A percentile compares a stretch with the other conserved stretches of the same genome.
These are phyloP conservation scores for Dioctria rufipes DNA, from an alignment of 2,888 invertebrate genomes.

Conservation along the genomic window DNA sequence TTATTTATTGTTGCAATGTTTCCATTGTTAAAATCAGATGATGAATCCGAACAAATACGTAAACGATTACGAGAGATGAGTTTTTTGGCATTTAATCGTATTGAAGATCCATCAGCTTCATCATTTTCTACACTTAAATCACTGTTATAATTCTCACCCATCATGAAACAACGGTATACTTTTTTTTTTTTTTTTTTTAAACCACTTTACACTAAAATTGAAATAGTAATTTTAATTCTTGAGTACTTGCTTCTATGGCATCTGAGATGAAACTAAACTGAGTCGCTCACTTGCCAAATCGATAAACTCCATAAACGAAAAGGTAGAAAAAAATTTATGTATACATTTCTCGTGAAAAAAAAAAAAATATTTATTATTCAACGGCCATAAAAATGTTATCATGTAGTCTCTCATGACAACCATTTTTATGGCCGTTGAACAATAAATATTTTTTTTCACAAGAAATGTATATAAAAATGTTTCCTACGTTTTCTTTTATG, in stretches of 20 bases:
- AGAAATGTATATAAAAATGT: neutral
- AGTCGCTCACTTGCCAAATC: neutral
- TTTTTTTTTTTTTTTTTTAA: constrained; percentile 22
- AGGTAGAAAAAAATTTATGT: neutral
- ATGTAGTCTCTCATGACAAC: constrained; percentile 2
- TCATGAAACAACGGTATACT: constrained; percentile 34
- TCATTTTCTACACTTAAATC: constrained; percentile 42
- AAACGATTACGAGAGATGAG: constrained; percentile 41
- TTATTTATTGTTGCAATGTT: constrained; percentile 9
- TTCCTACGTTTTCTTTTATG: neutral
- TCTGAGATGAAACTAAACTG: neutral
- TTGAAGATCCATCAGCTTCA: constrained; percentile 38
- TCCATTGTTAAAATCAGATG: constrained; percentile 40
- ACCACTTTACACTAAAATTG: neutral
- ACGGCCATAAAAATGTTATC: constrained; percentile 21
- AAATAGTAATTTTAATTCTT: neutral
- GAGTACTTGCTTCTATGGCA: constrained; percentile 2
- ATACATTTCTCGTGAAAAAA: neutral
- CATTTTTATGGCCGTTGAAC: neutral
- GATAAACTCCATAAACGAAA: no score
- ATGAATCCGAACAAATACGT: constrained; percentile 54
- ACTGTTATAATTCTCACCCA: constrained; percentile 21
- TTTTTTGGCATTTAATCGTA: constrained; percentile 52
- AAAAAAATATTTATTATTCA: constrained; percentile 10
- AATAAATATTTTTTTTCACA: constrained; percentile 12